phyloP scores from a whole-genome alignment of 35 echinoderm and acorn worm species.

The Chiridota heheva region DNA sequence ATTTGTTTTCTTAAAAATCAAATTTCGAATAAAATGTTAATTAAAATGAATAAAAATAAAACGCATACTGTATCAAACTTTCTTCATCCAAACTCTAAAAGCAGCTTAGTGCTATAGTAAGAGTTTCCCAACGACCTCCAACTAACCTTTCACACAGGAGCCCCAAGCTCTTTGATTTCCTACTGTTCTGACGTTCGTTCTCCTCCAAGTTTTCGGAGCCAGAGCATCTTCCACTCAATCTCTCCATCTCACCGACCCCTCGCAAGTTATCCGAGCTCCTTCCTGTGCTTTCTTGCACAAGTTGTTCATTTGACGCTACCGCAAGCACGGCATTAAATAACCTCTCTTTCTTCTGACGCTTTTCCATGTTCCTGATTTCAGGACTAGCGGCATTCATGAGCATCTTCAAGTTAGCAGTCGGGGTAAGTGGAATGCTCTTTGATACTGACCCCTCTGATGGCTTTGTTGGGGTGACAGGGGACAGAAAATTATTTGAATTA shows the following conservation, averaged over 20 bases:
- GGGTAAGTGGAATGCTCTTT: slow-evolving; percentile 74
- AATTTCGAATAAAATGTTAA: too few relatives aligned
- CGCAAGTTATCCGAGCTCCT: neutral
- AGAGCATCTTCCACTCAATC: slow-evolving; percentile 3
- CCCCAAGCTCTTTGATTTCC: slow-evolving; percentile 88
- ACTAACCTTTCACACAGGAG: slow-evolving; percentile 91
- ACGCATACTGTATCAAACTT: too few relatives aligned
- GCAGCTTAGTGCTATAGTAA: neutral
- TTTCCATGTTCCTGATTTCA: slow-evolving; percentile 79
- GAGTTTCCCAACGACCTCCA: neutral
- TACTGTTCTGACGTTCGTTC: slow-evolving; percentile 50
- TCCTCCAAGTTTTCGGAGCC: slow-evolving; percentile 62
- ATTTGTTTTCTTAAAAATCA: too few relatives aligned
- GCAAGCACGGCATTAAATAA: slow-evolving; percentile 67
- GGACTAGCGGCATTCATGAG: slow-evolving; percentile 76
- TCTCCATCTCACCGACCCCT: too few relatives aligned
- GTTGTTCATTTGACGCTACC: slow-evolving; percentile 48
- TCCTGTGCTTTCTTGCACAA: neutral
- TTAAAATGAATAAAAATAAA: too few relatives aligned
- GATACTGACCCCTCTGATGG: neutral
- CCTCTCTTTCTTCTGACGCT: slow-evolving; percentile 58
- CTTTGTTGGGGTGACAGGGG: slow-evolving; percentile 77
- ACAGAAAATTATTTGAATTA: neutral
- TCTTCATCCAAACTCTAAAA: too few relatives aligned
- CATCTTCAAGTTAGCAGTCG: slow-evolving; percentile 91